These are phyloP conservation scores for Uloborus diversus DNA, from an alignment of 1,140 invertebrate genomes.

Conservation along the genomic window DNA sequence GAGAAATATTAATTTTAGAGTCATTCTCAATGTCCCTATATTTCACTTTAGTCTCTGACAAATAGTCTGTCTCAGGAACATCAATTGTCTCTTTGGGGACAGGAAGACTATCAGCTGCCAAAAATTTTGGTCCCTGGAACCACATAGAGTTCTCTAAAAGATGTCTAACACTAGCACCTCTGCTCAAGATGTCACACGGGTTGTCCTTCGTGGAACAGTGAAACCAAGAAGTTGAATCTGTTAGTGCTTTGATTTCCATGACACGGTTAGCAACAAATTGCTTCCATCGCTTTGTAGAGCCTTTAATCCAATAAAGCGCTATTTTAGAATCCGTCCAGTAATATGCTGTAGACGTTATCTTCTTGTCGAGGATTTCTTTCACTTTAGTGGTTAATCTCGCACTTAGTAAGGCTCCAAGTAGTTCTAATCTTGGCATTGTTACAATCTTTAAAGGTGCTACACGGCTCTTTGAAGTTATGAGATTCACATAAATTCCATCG, in stretches of 20 bases:
- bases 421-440: conserved; percentile 18
- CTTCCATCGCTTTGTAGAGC: neutral
- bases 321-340: conserved; percentile 17
- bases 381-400: neutral
- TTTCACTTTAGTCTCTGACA: no score
- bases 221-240: neutral
- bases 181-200: no score
- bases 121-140: no score
- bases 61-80: no score
- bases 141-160: no score
- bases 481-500: neutral
- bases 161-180: no score
- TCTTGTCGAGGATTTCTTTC: neutral
- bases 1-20: no score
- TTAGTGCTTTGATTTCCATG: neutral
- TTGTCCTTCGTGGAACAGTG: no score
- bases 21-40: no score
- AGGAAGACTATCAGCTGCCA: no score
- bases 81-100: no score
- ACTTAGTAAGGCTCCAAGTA: neutral
- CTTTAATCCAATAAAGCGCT: conserved; percentile 9
- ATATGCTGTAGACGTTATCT: neutral
- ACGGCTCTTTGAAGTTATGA: conserved; percentile 14
- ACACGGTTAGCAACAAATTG: conserved; percentile 7
- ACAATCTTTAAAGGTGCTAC: neutral